Evolutionary conservation across 2,888 invertebrate genomes (phyloP), one percentile per base, ranked within the genome.

Genomic region (Ophion ventricosus): DNA sequence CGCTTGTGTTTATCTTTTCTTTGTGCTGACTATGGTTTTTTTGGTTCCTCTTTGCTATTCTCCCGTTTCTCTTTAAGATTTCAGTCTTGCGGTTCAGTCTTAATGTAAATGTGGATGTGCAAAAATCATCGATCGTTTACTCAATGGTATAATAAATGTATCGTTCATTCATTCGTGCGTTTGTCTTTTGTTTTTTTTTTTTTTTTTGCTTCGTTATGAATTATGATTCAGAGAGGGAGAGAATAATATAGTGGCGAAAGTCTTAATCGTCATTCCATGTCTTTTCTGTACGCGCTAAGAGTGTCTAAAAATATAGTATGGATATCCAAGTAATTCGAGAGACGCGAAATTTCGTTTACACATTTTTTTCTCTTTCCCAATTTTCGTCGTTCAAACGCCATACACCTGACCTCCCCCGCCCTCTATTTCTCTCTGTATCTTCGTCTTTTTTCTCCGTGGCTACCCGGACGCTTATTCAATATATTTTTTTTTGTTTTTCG

Each of bases 31-130:
- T 67, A 54, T 25, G 29, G 40, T 35, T 69, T 77, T 66, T 40
- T 23, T 75, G 49, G 49, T 49, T 49, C 17, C 17, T 56, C 49
- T 76, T 35, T 40, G 29, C 56, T 67, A 61, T 59, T 63, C 73
- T 73, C 61, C 72, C 77, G 26, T 26, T 73, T 8, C 63, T 11
- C 54, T 23, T 69, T 76, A 43, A 54, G 64, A 54, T 40, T 78
- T 82, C 82, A 83, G 83, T 83, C 83, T 83, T 82, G 79, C 79
- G 66, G 57, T 83, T 83, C 83, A 83, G 83, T 83, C 83, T 83
- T 76, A 69, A 75, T 75, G 49, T 72, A 70, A 83, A 49, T 79
- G 64, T 73, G 69, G 78, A 79, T 66, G 66, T 67, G 67, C 35
- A 75, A 70, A 78, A 75, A 70, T 69, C 29, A 82, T 83, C 64